Conservation (phyloP, 2,888 invertebrate species). For the Microplitis deprimator region DNA sequence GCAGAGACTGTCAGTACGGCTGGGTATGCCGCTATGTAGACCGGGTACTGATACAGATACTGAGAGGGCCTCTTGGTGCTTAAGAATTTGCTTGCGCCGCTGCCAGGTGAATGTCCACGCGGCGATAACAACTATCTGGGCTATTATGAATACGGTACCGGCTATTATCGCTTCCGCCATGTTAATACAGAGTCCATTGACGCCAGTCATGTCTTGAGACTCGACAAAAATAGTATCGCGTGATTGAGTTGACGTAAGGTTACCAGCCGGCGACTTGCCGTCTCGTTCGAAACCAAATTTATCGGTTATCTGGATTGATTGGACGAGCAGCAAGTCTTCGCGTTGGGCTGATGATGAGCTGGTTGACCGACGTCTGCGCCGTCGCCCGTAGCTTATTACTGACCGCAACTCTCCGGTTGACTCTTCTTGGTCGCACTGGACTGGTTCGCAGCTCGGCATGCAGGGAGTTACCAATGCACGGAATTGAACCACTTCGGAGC, state of each 20-base stretch:
- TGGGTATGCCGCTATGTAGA: constrained; percentile 74
- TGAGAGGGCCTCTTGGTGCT: constrained; percentile 77
- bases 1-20: constrained; percentile 83
- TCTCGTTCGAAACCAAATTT: constrained; percentile 88
- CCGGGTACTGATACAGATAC: constrained; percentile 78
- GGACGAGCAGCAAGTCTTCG: constrained; percentile 89
- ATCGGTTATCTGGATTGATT: constrained; percentile 93
- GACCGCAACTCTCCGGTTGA: constrained; percentile 87
- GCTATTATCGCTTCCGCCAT: constrained; percentile 87
- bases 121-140: constrained; percentile 88
- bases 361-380: constrained; percentile 78
- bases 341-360: constrained; percentile 73
- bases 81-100: constrained; percentile 78
- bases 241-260: constrained; percentile 65
- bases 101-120: constrained; percentile 93
- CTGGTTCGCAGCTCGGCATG: constrained; percentile 93
- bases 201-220: constrained; percentile 73
- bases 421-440: constrained; percentile 89
- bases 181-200: constrained; percentile 78
- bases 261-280: constrained; percentile 66
- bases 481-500: constrained; percentile 95
- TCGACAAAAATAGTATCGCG: constrained; percentile 83
- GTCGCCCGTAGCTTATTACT: constrained; percentile 86
- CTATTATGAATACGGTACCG: constrained; percentile 87
- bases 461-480: constrained; percentile 95